Percentiles rank a stretch among this genome's conserved stretches.
phyloP scores from a whole-genome alignment of 2,113 vertebrate genomes.

The Spea bombifrons region DNA sequence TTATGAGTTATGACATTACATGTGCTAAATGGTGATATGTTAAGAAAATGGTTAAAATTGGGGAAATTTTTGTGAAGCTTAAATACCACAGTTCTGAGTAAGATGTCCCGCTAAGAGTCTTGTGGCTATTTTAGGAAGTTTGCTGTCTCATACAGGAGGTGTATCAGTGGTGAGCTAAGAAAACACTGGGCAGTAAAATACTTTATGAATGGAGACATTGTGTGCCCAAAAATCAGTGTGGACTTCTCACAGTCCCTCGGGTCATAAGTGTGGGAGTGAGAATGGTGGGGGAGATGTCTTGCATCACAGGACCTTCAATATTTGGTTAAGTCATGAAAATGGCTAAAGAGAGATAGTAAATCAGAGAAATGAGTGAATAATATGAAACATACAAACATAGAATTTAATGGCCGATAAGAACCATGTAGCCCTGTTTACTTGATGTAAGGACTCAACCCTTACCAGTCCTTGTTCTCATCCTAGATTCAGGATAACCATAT shows the following conservation, averaged over 20 bases:
- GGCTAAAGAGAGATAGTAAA: background rate
- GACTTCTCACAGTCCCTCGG: conserved; percentile 9
- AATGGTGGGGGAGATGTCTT: conserved; percentile 24
- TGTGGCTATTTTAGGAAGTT: conserved; percentile 48
- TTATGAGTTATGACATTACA: too few relatives aligned
- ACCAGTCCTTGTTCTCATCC: too few relatives aligned
- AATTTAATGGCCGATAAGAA: too few relatives aligned
- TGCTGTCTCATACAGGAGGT: conserved; percentile 41
- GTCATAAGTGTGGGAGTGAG: conserved; percentile 41
- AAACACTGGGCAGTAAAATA: conserved; percentile 27
- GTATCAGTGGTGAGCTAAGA: conserved; percentile 29
- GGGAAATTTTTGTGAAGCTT: background rate
- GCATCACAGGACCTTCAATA: background rate
- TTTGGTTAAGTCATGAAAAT: background rate
- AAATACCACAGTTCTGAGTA: conserved; percentile 46
- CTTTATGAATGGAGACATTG: conserved; percentile 42
- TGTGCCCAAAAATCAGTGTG: conserved; percentile 14
- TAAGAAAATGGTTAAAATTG: background rate
- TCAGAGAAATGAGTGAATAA: background rate
- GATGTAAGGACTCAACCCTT: too few relatives aligned
- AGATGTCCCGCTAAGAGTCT: conserved; percentile 30
- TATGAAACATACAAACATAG: too few relatives aligned
- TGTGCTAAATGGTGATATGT: background rate
- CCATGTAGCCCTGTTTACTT: too few relatives aligned
- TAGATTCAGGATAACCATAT: too few relatives aligned